These are phyloP conservation scores for Zosterops borbonicus DNA, from an alignment of 2,113 vertebrate genomes.

Conservation along the genomic window DNA sequence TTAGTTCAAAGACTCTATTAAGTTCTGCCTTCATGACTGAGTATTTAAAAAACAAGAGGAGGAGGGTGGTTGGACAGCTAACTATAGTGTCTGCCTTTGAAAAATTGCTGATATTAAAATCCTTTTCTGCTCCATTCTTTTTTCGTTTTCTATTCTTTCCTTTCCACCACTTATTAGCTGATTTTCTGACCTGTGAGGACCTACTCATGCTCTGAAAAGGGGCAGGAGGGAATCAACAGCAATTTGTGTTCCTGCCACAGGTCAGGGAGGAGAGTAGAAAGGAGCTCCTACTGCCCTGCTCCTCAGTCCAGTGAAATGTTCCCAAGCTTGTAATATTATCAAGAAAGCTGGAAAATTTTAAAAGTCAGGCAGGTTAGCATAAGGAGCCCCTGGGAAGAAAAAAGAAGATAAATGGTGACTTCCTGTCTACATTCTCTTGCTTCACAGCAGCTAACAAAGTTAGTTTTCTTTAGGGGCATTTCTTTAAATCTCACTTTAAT, in stretches of 20 bases:
- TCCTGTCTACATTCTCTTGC: slow-evolving; percentile 31
- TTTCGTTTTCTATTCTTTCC: not conserved
- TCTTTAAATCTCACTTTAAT: slow-evolving; percentile 59
- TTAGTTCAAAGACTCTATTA: slow-evolving; percentile 29
- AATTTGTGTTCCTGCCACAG: not conserved
- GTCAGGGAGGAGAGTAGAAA: not conserved
- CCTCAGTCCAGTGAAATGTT: not conserved
- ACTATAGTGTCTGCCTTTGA: not conserved
- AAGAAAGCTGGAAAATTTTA: slow-evolving; percentile 42
- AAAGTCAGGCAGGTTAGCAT: slow-evolving; percentile 16
- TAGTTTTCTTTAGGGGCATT: slow-evolving; percentile 54
- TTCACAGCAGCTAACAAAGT: slow-evolving; percentile 45
- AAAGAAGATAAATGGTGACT: slow-evolving; percentile 42
- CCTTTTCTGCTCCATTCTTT: not conserved
- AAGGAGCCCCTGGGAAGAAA: slow-evolving; percentile 3
- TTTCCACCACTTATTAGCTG: not conserved
- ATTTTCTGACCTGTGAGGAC: not conserved
- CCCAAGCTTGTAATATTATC: slow-evolving; percentile 13
- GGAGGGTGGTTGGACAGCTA: not conserved
- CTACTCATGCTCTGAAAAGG: not conserved
- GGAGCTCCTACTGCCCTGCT: not conserved
- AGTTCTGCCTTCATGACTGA: not conserved
- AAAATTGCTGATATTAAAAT: not conserved
- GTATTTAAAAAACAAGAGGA: not conserved
- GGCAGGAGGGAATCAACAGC: not conserved